A percentile compares a stretch with the other conserved stretches of the same genome.
These are phyloP conservation scores for Xiphydria camelus DNA, from an alignment of 2,888 invertebrate genomes.

Conservation along the genomic window DNA sequence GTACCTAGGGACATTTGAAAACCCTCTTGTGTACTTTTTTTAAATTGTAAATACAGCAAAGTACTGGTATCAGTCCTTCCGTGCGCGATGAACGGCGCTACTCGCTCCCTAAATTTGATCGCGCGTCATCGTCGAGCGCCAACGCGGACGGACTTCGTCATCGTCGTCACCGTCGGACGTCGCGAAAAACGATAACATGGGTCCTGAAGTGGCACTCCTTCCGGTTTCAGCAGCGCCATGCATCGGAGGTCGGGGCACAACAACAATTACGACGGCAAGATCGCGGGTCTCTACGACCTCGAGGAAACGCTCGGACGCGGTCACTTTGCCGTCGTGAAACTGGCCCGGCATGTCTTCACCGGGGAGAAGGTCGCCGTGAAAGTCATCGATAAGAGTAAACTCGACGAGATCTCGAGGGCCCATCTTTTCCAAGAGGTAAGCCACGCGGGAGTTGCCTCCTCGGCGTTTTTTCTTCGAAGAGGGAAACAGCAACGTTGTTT, in stretches of 20 bases:
- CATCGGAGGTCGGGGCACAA: conserved; percentile 53
- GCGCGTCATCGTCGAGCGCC: too few species aligned
- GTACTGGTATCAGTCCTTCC: too few species aligned
- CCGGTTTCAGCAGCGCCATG: conserved; percentile 30
- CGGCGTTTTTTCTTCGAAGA: conserved; percentile 4
- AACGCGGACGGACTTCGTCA: too few species aligned
- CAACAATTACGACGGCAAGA: conserved; percentile 79
- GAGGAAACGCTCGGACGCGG: conserved; percentile 97
- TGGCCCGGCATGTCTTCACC: conserved; percentile 97
- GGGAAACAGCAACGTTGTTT: too few species aligned
- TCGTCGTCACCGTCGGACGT: too few species aligned
- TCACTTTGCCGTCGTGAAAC: conserved; percentile 98
- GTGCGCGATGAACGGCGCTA: too few species aligned
- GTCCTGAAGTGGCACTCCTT: too few species aligned
- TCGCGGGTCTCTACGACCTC: conserved; percentile 96
- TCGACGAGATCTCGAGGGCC: conserved; percentile 93
- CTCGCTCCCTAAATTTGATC: too few species aligned
- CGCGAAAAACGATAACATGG: too few species aligned
- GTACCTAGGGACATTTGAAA: too few species aligned
- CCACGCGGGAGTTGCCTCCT: conserved; percentile 5
- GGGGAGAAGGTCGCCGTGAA: conserved; percentile 98
- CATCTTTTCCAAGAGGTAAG: conserved; percentile 95
- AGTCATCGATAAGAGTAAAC: conserved; percentile 97
- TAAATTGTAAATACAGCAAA: too few species aligned
- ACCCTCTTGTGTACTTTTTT: too few species aligned